Evolutionary conservation across 2,888 invertebrate genomes (phyloP).

Genomic region (Agrilus biguttatus): DNA sequence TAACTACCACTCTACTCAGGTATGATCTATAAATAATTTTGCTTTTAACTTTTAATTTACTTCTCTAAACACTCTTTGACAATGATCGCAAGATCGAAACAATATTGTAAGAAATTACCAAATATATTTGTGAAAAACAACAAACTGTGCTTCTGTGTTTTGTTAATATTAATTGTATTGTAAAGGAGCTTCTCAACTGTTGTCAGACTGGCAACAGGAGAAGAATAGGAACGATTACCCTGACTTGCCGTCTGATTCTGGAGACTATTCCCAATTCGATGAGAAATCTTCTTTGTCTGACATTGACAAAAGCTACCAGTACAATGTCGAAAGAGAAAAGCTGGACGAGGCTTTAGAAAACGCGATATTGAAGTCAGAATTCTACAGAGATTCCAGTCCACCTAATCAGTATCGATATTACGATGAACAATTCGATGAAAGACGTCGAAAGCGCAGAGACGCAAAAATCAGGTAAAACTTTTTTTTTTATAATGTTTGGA

Average conservation of each 20-base stretch:
- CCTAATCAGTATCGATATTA: slow-evolving; percentile 31
- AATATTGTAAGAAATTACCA: too few relatives aligned
- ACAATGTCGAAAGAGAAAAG: slow-evolving; percentile 26
- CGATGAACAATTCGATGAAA: slow-evolving; percentile 19
- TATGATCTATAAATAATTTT: too few relatives aligned
- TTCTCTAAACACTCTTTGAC: too few relatives aligned
- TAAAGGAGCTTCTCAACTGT: slow-evolving; percentile 5
- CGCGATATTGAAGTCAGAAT: slow-evolving; percentile 45
- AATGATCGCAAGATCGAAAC: too few relatives aligned
- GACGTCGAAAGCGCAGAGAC: slow-evolving; percentile 21
- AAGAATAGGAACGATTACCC: slow-evolving; percentile 17
- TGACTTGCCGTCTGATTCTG: slow-evolving; percentile 13
- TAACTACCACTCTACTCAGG: too few relatives aligned
- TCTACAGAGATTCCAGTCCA: slow-evolving; percentile 44
- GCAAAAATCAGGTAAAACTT: slow-evolving; percentile 19
- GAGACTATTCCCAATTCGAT: slow-evolving; percentile 19
- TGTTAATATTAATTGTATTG: too few relatives aligned
- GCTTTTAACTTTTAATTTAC: too few relatives aligned
- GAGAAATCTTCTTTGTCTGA: slow-evolving; percentile 26
- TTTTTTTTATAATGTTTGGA: background rate
- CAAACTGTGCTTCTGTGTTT: too few relatives aligned
- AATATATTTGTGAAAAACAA: too few relatives aligned
- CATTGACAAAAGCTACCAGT: slow-evolving; percentile 28
- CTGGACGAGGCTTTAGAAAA: slow-evolving; percentile 37
- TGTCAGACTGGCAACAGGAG: slow-evolving; percentile 10